Percentiles rank a stretch among this genome's conserved stretches.
Conservation (phyloP, 1,140 invertebrate species). For the Drosophila orosa region DNA sequence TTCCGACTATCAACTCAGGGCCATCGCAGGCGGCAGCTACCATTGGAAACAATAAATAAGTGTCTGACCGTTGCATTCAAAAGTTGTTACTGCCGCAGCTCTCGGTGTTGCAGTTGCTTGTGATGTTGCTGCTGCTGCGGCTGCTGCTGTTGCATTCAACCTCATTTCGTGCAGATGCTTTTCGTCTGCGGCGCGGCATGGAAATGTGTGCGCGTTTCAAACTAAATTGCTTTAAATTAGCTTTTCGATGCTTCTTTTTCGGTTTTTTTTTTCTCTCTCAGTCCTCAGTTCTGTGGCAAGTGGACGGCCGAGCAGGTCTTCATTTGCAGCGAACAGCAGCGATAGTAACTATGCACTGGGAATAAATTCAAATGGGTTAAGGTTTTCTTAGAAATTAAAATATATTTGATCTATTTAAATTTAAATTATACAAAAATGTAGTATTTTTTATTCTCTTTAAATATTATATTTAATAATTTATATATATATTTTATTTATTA, state of each 20-base stretch:
- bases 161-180: constrained; percentile 70
- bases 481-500: not conserved
- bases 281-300: constrained; percentile 48
- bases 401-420: too few species aligned
- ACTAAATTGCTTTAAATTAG: constrained; percentile 83
- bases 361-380: too few species aligned
- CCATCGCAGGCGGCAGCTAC: constrained; percentile 56
- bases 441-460: too few species aligned
- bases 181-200: constrained; percentile 58
- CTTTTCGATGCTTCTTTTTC: constrained; percentile 72
- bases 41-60: constrained; percentile 78
- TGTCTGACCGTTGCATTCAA: constrained; percentile 49
- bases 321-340: constrained; percentile 70
- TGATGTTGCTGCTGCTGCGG: constrained; percentile 14
- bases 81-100: constrained; percentile 38
- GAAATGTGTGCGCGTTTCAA: constrained; percentile 80
- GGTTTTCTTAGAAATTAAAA: too few species aligned
- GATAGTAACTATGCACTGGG: constrained; percentile 19
- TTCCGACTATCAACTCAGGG: constrained; percentile 72
- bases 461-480: not conserved
- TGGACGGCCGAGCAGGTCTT: constrained; percentile 69
- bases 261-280: not conserved
- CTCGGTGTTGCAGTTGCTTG: constrained; percentile 24
- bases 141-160: constrained; percentile 55
- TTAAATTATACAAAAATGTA: too few species aligned